Evolutionary conservation across 2,888 invertebrate genomes (phyloP).

Genomic region (Chelonus formosanus): DNA sequence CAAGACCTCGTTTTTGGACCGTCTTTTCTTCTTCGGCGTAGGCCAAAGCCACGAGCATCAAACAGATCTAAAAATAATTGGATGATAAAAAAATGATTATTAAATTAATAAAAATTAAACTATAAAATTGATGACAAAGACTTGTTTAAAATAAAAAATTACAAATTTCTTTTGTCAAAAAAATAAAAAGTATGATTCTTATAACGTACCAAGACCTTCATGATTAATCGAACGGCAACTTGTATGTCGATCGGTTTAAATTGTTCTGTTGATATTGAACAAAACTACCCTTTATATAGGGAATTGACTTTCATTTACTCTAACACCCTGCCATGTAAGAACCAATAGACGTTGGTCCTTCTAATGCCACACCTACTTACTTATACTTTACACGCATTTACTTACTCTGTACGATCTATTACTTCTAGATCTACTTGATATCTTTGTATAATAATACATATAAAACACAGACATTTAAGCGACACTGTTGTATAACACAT

Average conservation of each 20-base stretch:
- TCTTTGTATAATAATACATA: conserved; percentile 56
- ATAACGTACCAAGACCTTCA: conserved; percentile 61
- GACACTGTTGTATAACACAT: conserved; percentile 27
- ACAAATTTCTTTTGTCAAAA: not conserved
- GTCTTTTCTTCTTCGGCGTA: conserved; percentile 58
- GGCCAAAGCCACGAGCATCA: conserved; percentile 64
- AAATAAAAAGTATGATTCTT: not conserved
- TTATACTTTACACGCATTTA: conserved; percentile 43
- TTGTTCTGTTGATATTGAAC: conserved; percentile 51
- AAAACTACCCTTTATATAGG: conserved; percentile 65
- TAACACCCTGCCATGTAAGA: conserved; percentile 57
- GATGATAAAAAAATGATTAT: conserved; percentile 8
- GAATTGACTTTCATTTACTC: conserved; percentile 64
- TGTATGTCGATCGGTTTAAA: conserved; percentile 45
- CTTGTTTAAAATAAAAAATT: too few species aligned
- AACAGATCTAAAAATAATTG: conserved; percentile 59
- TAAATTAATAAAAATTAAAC: conserved; percentile 1
- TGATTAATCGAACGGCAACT: conserved; percentile 45
- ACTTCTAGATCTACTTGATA: conserved; percentile 26
- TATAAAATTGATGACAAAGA: too few species aligned
- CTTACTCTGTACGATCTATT: conserved; percentile 38
- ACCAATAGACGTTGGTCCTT: conserved; percentile 50
- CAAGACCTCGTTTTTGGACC: conserved; percentile 56
- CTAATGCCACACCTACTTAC: conserved; percentile 61
- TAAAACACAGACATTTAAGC: conserved; percentile 37